Base-by-base conservation (phyloP, 2,888 invertebrate genomes). In the Drosophila dives region DNA sequence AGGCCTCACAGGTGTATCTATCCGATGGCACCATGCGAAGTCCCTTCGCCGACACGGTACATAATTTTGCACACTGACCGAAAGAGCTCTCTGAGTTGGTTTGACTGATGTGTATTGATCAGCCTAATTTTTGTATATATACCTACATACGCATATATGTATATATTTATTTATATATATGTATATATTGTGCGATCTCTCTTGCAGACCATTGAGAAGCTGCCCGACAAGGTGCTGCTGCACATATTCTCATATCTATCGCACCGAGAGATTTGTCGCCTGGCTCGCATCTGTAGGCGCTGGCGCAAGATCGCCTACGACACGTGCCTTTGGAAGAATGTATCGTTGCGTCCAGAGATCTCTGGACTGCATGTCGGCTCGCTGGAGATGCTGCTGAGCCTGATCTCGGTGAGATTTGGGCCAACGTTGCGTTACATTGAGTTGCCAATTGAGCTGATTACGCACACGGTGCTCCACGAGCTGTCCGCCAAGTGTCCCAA, bases 241-340 rank as follows among this genome's bases (percentile, higher is more conserved):
- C 96, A 97, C 91, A 97, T 99, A 91, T 99, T 99, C 94, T 97
- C 97, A 51, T 99, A 98, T 93, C 94, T 99, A 77, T 95, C 96
- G 34, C 99, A 99, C 92, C 95, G 97, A 69, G 98, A 99, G 94
- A 97, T 99, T 92, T 97, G 98, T 93, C 96, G 96, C 36, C 95
- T 99, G 94, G 99, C 99, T 0, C 95, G 96, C 75, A 98, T 99
- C 3, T 99, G 99, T 94, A 97, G 97, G 92, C 96, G 98, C 93
- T 99, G 99, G 99, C 95, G 99, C 15, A 95, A 97, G 92, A 96
- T 99, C 20, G 99, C 99, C 0, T 99, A 99, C 94, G 98, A 99
- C 93, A 98, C 98, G 11, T 95, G 95, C 32, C 94, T 99, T 1
- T 99, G 99, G 99, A 97, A 97, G 82, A 96, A 97, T 91, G 99